phyloP scores from a whole-genome alignment of 2,797 vertebrate species.

The Bryconaethiops microstoma region DNA sequence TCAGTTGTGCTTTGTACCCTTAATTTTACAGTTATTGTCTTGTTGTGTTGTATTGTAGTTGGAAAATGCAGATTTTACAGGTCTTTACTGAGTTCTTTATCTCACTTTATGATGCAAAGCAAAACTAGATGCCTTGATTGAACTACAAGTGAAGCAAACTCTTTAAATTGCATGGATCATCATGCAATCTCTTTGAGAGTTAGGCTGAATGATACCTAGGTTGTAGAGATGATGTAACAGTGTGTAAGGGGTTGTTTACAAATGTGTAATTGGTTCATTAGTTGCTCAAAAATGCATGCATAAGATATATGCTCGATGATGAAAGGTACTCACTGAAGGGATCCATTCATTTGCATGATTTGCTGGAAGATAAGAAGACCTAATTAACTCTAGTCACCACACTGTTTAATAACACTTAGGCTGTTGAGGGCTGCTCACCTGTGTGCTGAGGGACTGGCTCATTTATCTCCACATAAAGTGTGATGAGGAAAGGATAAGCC shows the following conservation, averaged over 20 bases:
- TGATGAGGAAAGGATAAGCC: constrained; percentile 80
- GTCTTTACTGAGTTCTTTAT: not conserved
- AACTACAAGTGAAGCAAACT: not conserved
- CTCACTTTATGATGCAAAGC: not conserved
- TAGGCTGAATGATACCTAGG: not conserved
- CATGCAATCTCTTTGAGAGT: constrained; percentile 4
- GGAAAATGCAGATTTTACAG: not conserved
- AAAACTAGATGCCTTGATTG: not conserved
- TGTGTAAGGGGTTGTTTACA: not conserved
- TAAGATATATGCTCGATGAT: not conserved
- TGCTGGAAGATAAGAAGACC: constrained; percentile 35
- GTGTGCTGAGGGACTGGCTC: constrained; percentile 38
- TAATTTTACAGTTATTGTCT: not conserved
- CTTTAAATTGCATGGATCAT: not conserved
- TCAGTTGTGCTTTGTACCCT: too few species aligned
- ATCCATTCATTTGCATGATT: constrained; percentile 20
- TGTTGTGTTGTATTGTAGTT: not conserved
- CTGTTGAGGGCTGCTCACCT: constrained; percentile 42
- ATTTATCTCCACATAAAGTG: constrained; percentile 79
- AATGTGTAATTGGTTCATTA: not conserved
- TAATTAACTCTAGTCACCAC: constrained; percentile 15
- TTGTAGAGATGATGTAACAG: not conserved
- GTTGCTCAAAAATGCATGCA: not conserved
- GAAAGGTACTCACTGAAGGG: constrained; percentile 40
- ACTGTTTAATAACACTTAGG: not conserved